Evolutionary conservation across 30 jellyfish, hydroid and myxozoan species (phyloP).

Genomic region (Hydra vulgaris): DNA sequence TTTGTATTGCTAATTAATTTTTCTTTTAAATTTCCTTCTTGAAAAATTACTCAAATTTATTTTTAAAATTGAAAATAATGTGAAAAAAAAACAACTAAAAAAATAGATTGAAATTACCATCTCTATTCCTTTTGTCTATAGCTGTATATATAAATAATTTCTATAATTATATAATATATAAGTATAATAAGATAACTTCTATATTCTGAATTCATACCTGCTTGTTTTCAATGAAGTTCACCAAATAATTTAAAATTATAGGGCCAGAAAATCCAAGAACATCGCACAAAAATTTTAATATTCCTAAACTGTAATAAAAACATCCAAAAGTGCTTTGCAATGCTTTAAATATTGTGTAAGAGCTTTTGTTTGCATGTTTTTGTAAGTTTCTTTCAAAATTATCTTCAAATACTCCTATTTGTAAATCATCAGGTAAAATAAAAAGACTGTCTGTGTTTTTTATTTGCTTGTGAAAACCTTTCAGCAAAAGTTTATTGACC

Average conservation of each 20-base stretch:
- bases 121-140: too few species aligned
- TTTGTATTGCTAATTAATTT: too few species aligned
- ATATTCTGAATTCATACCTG: constrained; percentile 27
- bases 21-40: too few species aligned
- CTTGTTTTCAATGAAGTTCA: constrained; percentile 67
- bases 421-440: constrained; percentile 43
- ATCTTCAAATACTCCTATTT: constrained; percentile 50
- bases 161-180: too few species aligned
- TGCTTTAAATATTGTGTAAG: constrained; percentile 29
- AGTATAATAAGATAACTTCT: background rate
- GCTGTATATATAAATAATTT: too few species aligned
- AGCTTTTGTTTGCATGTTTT: constrained; percentile 5
- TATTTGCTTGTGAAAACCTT: constrained; percentile 46
- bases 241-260: constrained; percentile 47
- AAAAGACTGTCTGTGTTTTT: constrained; percentile 54
- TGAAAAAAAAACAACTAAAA: too few species aligned
- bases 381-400: constrained; percentile 47
- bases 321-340: constrained; percentile 62
- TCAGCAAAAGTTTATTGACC: constrained; percentile 63
- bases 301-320: constrained; percentile 56
- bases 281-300: constrained; percentile 66
- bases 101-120: too few species aligned
- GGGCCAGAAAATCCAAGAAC: constrained; percentile 87
- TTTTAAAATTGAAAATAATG: too few species aligned
- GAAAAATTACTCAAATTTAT: too few species aligned